These are phyloP conservation scores for Sylvilagus floridanus DNA, from an alignment of 2,797 vertebrate genomes.

Conservation along the genomic window DNA sequence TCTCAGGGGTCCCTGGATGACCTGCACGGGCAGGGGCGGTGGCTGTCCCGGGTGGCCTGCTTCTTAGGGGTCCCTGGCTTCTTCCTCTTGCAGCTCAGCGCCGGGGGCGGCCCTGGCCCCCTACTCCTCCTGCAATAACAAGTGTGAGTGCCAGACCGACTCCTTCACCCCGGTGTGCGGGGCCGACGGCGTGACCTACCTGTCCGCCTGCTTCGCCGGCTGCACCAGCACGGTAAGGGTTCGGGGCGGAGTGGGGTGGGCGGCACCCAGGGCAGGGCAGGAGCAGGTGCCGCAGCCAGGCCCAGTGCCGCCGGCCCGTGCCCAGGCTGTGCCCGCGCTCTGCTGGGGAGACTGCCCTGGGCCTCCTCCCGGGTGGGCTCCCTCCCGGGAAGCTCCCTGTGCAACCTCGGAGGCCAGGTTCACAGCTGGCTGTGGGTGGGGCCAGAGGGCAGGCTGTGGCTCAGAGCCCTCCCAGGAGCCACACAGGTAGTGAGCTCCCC, in stretches of 20 bases:
- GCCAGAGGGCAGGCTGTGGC: not conserved
- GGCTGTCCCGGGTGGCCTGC: no score
- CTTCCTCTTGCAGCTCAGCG: constrained; percentile 85
- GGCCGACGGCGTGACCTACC: constrained; percentile 95
- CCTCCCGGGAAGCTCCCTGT: not conserved
- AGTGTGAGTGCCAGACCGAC: constrained; percentile 97
- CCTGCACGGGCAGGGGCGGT: no score
- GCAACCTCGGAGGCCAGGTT: not conserved
- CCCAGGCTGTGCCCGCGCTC: not conserved
- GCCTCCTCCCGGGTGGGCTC: not conserved
- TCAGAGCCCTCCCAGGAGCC: not conserved
- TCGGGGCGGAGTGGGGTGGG: fast-evolving
- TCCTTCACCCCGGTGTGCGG: constrained; percentile 98
- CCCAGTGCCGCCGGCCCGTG: no score
- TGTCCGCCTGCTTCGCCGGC: constrained; percentile 98
- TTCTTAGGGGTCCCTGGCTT: not conserved
- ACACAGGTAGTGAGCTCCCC: not conserved
- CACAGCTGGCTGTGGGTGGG: not conserved
- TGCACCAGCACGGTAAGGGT: constrained; percentile 90
- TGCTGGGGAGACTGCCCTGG: not conserved
- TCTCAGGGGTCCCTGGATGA: no score
- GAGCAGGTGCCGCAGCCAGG: not conserved
- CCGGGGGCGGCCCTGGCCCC: constrained; percentile 90
- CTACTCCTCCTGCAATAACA: constrained; percentile 93
- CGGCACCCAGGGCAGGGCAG: fast-evolving